Conservation (phyloP, 2,888 invertebrate genomes). For the Cephus spinipes region DNA sequence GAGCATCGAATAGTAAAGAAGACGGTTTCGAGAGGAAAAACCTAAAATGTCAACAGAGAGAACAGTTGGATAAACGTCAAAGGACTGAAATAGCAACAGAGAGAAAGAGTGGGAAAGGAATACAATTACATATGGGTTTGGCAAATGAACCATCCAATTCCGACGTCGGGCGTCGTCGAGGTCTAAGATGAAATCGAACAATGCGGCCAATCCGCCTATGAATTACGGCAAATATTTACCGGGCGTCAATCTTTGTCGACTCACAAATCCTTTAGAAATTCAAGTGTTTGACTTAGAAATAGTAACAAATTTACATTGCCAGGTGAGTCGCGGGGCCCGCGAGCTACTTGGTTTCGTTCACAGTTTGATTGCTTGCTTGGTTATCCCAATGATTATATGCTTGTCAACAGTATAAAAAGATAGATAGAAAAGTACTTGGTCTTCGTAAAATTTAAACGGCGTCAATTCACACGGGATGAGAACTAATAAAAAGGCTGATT, state of each 20-base stretch:
- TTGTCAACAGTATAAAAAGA: background rate
- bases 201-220: conserved; percentile 37
- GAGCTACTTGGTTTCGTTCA: background rate
- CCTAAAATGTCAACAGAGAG: background rate
- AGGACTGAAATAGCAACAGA: background rate
- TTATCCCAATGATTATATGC: background rate
- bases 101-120: background rate
- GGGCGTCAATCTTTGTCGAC: conserved; percentile 36
- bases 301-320: conserved; percentile 47
- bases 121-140: background rate
- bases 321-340: conserved; percentile 15
- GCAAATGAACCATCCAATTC: background rate
- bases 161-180: background rate
- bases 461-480: background rate
- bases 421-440: background rate
- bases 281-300: conserved; percentile 45
- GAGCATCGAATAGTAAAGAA: background rate
- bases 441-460: background rate
- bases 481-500: background rate
- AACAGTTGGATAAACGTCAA: background rate
- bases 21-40: background rate
- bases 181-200: conserved; percentile 17
- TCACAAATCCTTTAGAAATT: conserved; percentile 37
- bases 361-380: background rate
- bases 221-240: conserved; percentile 49